Conservation (phyloP, 2,888 invertebrate genomes). For the Heliconius ismenius region DNA sequence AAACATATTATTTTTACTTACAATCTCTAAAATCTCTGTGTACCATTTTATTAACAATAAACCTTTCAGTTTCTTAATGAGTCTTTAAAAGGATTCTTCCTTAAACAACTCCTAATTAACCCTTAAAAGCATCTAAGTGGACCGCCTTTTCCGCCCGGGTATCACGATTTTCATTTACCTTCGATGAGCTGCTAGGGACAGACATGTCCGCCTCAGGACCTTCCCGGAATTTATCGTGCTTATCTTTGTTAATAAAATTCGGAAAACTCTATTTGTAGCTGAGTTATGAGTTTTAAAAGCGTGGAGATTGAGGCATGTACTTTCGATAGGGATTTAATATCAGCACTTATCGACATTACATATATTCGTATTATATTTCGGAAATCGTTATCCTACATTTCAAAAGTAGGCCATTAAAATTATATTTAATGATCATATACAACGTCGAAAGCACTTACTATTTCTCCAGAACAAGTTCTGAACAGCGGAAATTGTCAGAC, state of each 20-base stretch:
- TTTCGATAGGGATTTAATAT: too few relatives aligned
- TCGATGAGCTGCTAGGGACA: constrained; percentile 39
- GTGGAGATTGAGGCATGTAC: too few relatives aligned
- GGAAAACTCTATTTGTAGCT: background rate
- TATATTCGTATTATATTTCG: background rate
- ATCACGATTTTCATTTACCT: constrained; percentile 44
- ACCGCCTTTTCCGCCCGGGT: constrained; percentile 41
- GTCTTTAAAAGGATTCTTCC: constrained; percentile 42
- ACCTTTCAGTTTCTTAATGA: constrained; percentile 39
- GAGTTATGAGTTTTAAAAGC: background rate
- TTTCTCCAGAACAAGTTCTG: constrained; percentile 38
- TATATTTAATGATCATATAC: constrained; percentile 25
- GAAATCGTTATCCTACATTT: background rate
- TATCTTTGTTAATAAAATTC: constrained; percentile 21
- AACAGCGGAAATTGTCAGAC: constrained; percentile 40
- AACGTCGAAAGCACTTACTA: constrained; percentile 32
- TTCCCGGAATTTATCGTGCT: constrained; percentile 16
- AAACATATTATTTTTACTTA: background rate
- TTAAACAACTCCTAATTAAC: constrained; percentile 46
- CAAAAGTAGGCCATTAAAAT: constrained; percentile 21
- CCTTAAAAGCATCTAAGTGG: constrained; percentile 46
- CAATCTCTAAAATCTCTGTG: background rate
- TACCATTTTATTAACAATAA: constrained; percentile 35
- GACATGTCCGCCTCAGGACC: constrained; percentile 29
- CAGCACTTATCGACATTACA: too few relatives aligned